Evolutionary conservation across 2,888 invertebrate species (phyloP), one percentile per base, ranked within the genome.

Genomic region (Trichogramma evanescens): DNA sequence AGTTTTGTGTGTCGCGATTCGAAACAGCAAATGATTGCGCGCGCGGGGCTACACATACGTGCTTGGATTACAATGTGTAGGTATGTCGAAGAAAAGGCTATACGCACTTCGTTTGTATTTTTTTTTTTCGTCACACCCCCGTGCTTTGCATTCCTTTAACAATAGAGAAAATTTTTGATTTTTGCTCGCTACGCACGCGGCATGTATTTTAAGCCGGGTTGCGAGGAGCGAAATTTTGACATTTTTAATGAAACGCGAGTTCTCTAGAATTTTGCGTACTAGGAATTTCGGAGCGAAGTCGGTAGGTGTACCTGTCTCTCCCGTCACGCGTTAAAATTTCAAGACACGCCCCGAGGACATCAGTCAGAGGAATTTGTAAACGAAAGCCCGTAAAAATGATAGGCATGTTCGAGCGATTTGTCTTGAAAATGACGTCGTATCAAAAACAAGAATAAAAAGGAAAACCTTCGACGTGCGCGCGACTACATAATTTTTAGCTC

Each of bases 11-110:
- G 53, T 43, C 54, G 46, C 44, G 8, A 26, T 10, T 45, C 8
- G 48, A 46, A 26, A 48, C 53, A 48, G 51, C 59, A 50, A 57
- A 59, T 55, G 54, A 59, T 41, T 51, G 46, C 43, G 50, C 54
- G 54, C 58, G 67, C 61, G 65, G 65, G 66, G 68, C 65, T 67
- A 70, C 70, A 66, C 64, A 68, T 63, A 75, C 76, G 77, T 77
- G 77, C 72, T 69, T 65, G 65, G 76, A 68, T 71, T 77, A 71
- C 74, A 70, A 68, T 76, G 76, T 76, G 26, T 26, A 26, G 26
- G 2, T 26, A 26, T 2, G 2, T 26, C 26, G 26, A 26, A 26
- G 26, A 26, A 26, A 26, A 26, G 26, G 26, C 26, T 26, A 26
- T 26, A 26, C 26, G 26, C 7, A 40, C 55, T 4, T 39, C 41